Evolutionary conservation across 2,888 invertebrate genomes (phyloP).

Genomic region (Alloplasta piceator): DNA sequence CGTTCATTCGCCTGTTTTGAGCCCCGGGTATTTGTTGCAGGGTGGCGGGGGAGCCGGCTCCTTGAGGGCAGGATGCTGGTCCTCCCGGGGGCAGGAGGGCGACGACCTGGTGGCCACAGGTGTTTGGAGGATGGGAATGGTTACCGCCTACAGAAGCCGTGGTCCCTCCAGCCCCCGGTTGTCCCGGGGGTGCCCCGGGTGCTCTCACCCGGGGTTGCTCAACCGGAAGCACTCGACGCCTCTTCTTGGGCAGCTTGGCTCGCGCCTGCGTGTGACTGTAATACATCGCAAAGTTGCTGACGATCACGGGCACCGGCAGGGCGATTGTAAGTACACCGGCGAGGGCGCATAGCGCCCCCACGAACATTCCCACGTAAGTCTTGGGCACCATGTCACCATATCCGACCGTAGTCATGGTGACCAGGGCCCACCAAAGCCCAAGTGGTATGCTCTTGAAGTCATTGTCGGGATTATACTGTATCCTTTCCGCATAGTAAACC

Average conservation of each 20-base stretch:
- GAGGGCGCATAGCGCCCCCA: conserved; percentile 98
- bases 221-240: conserved; percentile 97
- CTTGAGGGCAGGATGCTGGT: conserved; percentile 81
- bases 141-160: conserved; percentile 74
- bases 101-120: conserved; percentile 72
- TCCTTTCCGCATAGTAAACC: conserved; percentile 98
- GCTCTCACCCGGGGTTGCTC: conserved; percentile 89
- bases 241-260: conserved; percentile 99
- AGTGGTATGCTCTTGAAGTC: conserved; percentile 99
- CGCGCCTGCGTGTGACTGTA: conserved; percentile 98
- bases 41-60: conserved; percentile 78
- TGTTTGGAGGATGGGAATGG: conserved; percentile 65
- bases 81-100: conserved; percentile 69
- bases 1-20: conserved; percentile 92
- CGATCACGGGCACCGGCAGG: conserved; percentile 99
- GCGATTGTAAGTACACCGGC: conserved; percentile 99
- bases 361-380: conserved; percentile 99
- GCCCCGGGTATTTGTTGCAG: conserved; percentile 83
- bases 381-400: conserved; percentile 99
- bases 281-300: conserved; percentile 99
- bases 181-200: conserved; percentile 81
- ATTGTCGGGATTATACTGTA: conserved; percentile 97
- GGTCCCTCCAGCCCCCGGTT: conserved; percentile 80
- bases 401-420: conserved; percentile 99
- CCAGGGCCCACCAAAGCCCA: conserved; percentile 99